phyloP scores from a whole-genome alignment of 2,888 invertebrate genomes.

The Schizaphis graminum region DNA sequence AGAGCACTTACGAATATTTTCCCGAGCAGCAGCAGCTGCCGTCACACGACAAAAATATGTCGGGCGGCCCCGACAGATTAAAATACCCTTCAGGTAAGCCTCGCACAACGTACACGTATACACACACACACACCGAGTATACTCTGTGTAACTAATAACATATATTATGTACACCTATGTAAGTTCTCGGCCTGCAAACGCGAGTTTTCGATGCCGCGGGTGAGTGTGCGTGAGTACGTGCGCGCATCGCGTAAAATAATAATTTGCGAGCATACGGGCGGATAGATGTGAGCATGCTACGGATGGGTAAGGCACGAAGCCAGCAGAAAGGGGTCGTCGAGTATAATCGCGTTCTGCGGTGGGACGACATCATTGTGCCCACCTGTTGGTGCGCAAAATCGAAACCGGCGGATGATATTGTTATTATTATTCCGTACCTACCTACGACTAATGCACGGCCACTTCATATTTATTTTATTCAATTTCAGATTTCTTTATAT shows the following conservation, averaged over 20 bases:
- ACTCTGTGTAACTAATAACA: not conserved
- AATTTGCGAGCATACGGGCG: not conserved
- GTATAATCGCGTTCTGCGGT: slow-evolving; percentile 35
- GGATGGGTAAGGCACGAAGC: not conserved
- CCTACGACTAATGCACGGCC: not conserved
- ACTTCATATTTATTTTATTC: not conserved
- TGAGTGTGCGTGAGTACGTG: not conserved
- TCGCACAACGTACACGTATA: not conserved
- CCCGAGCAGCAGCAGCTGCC: slow-evolving; percentile 22
- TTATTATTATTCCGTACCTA: not conserved
- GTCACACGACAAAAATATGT: slow-evolving; percentile 5
- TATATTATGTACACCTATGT: too few relatives aligned
- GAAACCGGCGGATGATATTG: slow-evolving; percentile 13
- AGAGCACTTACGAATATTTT: slow-evolving; percentile 46
- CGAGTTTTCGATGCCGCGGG: not conserved
- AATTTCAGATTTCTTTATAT: not conserved
- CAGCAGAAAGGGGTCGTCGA: slow-evolving; percentile 21
- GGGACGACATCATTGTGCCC: slow-evolving; percentile 46
- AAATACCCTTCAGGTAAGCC: slow-evolving; percentile 28
- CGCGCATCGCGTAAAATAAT: not conserved
- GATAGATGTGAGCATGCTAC: not conserved
- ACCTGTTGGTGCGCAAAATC: slow-evolving; percentile 65
- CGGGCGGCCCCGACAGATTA: not conserved
- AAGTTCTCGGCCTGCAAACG: not conserved
- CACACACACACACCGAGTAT: too few relatives aligned